Percentiles rank a stretch among this genome's conserved stretches.
Conservation (phyloP, 2,113 vertebrate genomes). For the Heliornis fulica region DNA sequence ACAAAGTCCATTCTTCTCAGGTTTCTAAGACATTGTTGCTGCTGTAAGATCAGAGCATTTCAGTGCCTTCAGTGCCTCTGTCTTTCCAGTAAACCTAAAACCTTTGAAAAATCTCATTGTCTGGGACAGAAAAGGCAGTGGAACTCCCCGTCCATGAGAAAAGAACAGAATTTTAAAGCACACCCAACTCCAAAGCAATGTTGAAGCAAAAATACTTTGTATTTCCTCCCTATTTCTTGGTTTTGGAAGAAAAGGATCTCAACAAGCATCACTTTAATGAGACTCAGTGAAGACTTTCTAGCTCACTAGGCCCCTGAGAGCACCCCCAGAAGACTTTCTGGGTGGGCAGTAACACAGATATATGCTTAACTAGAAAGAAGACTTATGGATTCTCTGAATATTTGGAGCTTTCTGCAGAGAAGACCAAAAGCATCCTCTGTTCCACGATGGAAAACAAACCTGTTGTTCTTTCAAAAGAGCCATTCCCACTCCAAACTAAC, state of each 20-base stretch:
- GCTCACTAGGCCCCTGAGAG: neutral
- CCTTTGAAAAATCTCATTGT: neutral
- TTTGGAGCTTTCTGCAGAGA: neutral
- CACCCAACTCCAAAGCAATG: neutral
- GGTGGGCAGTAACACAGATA: neutral
- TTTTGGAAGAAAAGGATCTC: neutral
- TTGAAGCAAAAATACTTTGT: neutral
- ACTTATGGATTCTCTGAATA: neutral
- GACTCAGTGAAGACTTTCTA: neutral
- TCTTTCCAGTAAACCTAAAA: neutral
- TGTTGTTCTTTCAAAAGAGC: neutral
- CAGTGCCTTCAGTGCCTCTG: neutral
- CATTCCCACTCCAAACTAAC: neutral
- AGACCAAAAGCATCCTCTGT: neutral
- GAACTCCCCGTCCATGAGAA: neutral
- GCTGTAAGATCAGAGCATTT: neutral
- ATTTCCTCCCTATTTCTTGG: neutral
- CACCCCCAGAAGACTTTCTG: neutral
- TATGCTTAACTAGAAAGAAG: neutral
- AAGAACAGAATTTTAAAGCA: neutral
- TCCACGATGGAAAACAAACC: neutral
- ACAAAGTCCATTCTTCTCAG: neutral
- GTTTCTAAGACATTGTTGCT: neutral
- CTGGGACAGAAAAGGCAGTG: neutral
- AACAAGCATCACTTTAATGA: neutral